These are phyloP conservation scores for Acanthornis magna DNA, from an alignment of 2,797 vertebrate genomes.

Conservation along the genomic window DNA sequence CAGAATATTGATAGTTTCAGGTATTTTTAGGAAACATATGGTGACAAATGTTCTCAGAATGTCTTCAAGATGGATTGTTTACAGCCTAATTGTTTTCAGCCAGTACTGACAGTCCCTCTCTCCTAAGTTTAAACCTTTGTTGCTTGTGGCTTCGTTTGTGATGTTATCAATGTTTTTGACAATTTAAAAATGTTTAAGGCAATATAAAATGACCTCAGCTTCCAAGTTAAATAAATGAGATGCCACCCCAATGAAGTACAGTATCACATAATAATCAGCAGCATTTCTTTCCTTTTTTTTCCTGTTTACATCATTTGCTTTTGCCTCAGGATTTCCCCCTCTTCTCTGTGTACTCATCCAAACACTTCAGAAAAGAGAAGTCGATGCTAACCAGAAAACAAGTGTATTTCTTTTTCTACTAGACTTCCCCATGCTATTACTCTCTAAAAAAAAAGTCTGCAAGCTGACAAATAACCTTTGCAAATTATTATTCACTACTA, in stretches of 20 bases:
- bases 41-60: background rate
- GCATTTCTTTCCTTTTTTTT: background rate
- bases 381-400: background rate
- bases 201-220: background rate
- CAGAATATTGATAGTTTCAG: background rate
- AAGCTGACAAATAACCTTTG: background rate
- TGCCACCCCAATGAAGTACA: background rate
- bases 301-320: background rate
- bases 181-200: background rate
- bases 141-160: background rate
- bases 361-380: background rate
- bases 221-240: background rate
- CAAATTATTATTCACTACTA: background rate
- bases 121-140: background rate
- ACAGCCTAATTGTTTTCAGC: background rate
- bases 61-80: background rate
- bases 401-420: background rate
- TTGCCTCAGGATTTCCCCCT: background rate
- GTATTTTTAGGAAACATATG: background rate
- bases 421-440: background rate
- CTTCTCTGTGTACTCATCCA: background rate
- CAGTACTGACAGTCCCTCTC: background rate
- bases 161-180: background rate
- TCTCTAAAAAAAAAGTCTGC: background rate
- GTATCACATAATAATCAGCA: background rate